Evolutionary conservation across 1,140 invertebrate species (phyloP).

Genomic region (Pomphorhynchus laevis): DNA sequence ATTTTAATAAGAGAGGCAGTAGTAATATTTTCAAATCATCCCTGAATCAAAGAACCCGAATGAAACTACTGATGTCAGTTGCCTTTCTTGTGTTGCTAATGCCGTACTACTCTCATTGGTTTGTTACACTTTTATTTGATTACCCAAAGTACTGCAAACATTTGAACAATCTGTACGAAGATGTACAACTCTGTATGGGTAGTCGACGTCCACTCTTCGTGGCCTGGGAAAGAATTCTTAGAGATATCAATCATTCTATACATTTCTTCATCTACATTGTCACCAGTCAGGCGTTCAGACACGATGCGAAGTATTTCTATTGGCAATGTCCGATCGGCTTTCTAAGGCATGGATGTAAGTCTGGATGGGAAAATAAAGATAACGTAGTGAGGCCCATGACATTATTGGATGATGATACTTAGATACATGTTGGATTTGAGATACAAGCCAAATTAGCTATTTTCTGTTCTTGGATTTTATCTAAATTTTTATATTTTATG

Average conservation of each 20-base stretch:
- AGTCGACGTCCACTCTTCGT: not conserved
- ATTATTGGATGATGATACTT: too few relatives aligned
- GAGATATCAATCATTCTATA: not conserved
- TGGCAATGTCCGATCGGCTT: too few relatives aligned
- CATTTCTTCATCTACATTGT: not conserved
- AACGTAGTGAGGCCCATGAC: too few relatives aligned
- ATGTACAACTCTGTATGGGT: not conserved
- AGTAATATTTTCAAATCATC: not conserved
- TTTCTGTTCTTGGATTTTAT: too few relatives aligned
- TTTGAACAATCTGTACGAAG: not conserved
- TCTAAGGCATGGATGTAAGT: too few relatives aligned
- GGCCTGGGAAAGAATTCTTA: not conserved
- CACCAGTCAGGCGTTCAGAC: not conserved
- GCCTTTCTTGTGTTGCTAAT: not conserved
- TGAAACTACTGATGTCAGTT: not conserved
- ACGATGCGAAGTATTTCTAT: not conserved
- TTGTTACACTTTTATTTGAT: not conserved
- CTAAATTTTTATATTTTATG: too few relatives aligned
- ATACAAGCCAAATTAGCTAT: too few relatives aligned
- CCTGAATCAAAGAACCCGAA: not conserved
- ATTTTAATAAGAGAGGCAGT: not conserved
- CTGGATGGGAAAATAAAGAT: too few relatives aligned
- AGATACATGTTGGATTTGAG: too few relatives aligned
- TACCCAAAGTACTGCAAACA: not conserved
- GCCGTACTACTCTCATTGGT: not conserved